Evolutionary conservation across 2,888 invertebrate species (phyloP), one percentile per base, ranked within the genome.

Genomic region (Linyphia triangularis): DNA sequence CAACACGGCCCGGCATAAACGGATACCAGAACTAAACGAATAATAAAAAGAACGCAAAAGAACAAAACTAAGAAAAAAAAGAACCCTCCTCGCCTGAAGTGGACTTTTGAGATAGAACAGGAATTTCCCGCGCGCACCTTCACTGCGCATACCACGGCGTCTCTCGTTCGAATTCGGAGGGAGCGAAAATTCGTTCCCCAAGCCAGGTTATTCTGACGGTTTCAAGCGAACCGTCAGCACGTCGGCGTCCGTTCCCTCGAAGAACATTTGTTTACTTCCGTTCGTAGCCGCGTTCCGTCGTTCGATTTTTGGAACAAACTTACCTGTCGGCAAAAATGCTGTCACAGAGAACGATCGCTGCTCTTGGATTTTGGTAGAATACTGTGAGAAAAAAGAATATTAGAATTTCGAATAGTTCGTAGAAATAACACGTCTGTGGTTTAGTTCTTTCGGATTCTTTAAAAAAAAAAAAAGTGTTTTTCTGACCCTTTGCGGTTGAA

Each of bases 91-190:
- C 51, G 51, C 51, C 51, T 16, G 9, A 75, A 67, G 73, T 75
- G 86, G 81, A 86, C 79, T 72, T 51, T 70, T 73, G 81, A 73
- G 69, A 63, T 51, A 79, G 65, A 81, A 73, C 86, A 67, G 86
- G 65, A 73, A 85, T 77, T 33, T 30, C n/a, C 22, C 16, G 24
- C 63, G 85, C 85, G 79, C 85, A 79, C 24, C 43, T 5, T 61
- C 10, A 72, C 86, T 88, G 86, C 79, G 86, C 86, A 88, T 37
- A 22, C 33, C 75, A 40, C 63, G 86, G 73, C 81, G 81, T 81
- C 73, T 73, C 28, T 65, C 30, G 65, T 65, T 65, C 30, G 4
- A 10, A 22, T 9, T 26, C 40, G 16, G 40, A 19, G 2, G 70
- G 59, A 59, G 59, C 19, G 26, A 33, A 51, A 7, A 63, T 40